Evolutionary conservation across 2,797 vertebrate species (phyloP), one percentile per base, ranked within the genome.

Genomic region (Brotogeris chrysoptera): DNA sequence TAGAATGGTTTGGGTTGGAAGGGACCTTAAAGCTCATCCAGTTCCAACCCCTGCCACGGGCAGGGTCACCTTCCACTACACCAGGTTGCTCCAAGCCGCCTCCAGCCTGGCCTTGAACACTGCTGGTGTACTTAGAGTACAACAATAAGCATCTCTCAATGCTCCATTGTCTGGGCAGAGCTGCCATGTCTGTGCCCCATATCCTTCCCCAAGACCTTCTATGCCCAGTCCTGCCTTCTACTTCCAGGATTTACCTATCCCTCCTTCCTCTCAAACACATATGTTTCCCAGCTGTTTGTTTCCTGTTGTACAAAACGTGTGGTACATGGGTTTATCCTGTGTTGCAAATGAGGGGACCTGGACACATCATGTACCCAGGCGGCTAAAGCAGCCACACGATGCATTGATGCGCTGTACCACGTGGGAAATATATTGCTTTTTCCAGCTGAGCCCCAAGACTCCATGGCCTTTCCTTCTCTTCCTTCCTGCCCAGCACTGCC

Each of bases 371-470:
- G 46, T 80, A 77, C 66, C 86, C 66, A 49, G 43, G 36, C 24
- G 72, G 61, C 61, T 85, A 77, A 91, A 84, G 70, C 53, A 59
- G 52, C 46, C 44, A 13, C 73, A 50, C 0, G 1, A 24, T 32
- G 19, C 21, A 13, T 71, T 80, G 94, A 53, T 74, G 65, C 49
- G 52, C 21, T 4, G 1, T 71, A 39, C 27, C 47, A 32, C 41
- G 8, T 80, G 84, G 86, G 86, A 93, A 97, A 87, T 82, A 53
- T 20, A 27, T 80, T 76, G 68, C 23, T 70, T 84, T 84, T 80
- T 87, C 36, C 52, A 39, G 52, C 47, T 55, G 52, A 94, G 10
- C 53, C 80, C 66, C 16, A 28, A 36, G 72, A 43, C 38, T 84
- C 78, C 30, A 2, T 10, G 36, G 28, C 27, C n/a, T 84, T 49